phyloP scores from a whole-genome alignment of 2,888 invertebrate genomes.

The Dioctria rufipes region DNA sequence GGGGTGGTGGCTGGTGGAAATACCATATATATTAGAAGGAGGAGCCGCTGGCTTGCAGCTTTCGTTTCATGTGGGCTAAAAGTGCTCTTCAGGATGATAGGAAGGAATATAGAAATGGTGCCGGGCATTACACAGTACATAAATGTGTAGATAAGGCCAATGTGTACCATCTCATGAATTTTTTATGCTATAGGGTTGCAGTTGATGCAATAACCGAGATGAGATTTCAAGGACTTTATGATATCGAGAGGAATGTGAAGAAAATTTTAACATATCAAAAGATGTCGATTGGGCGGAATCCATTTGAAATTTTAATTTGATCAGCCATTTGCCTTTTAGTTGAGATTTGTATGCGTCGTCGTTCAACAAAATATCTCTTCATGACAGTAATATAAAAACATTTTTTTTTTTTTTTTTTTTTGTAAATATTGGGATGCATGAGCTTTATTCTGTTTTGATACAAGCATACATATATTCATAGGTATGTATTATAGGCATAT shows the following conservation, averaged over 20 bases:
- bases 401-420: too few relatives aligned
- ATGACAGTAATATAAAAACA: neutral
- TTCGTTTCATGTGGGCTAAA: neutral
- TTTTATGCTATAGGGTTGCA: conserved; percentile 45
- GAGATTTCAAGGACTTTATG: conserved; percentile 50
- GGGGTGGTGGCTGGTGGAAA: neutral
- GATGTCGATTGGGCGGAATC: conserved; percentile 41
- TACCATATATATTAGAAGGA: neutral
- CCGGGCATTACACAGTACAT: conserved; percentile 34
- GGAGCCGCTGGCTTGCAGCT: neutral
- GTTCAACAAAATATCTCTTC: conserved; percentile 37
- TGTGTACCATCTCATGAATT: conserved; percentile 49
- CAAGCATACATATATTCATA: too few relatives aligned
- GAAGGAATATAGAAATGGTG: neutral
- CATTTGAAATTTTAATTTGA: conserved; percentile 51
- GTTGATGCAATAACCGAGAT: conserved; percentile 48
- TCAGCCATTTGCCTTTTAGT: conserved; percentile 44
- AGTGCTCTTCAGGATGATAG: neutral
- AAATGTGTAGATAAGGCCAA: conserved; percentile 22
- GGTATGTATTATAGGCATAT: too few relatives aligned
- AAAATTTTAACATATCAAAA: conserved; percentile 50
- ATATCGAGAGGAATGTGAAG: conserved; percentile 42
- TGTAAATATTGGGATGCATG: too few relatives aligned
- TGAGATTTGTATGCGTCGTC: conserved; percentile 30
- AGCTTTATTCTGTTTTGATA: too few relatives aligned